Base-by-base conservation (phyloP, 1,140 invertebrate species). In the Anoplophora glabripennis region DNA sequence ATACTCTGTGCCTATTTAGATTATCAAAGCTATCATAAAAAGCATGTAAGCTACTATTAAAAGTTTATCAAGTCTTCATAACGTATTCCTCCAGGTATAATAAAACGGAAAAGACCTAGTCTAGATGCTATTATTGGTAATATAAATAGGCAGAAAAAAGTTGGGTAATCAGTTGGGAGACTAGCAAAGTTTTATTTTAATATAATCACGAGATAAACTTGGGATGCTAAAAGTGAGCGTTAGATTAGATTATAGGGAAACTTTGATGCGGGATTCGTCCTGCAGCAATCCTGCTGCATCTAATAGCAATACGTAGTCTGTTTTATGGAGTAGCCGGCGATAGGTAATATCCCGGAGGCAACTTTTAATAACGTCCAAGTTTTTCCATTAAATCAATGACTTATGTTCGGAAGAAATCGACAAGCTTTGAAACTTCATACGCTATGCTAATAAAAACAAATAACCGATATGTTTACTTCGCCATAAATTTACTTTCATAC, bases 291-390 rank as follows among this genome's bases (percentile, higher is more conserved):
- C 53, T 53, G 37, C 55, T 47, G 51, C 61, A 63, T 48, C 36
- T n/a, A 18, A 48, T 15, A 47, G 44, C 60, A 52, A 61, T 61
- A 57, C 53, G 53, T 61, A 48, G 37, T 53, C 49, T 57, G 48
- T 46, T 62, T 62, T 62, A 61, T 62, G 42, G 60, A 62, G 49
- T 57, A 57, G 47, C 54, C 54, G 56, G 41, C 40, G 54, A 57
- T 63, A 56, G 57, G 57, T 59, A 59, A 63, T 59, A 63, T 56
- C 52, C 52, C 53, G 21, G 33, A 47, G 51, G 35, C 49, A 65
- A 65, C 63, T 65, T 65, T 65, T 65, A 65, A 65, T 65, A 65
- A 65, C 63, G 59, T 58, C 54, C 48, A 65, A 65, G 63, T 65
- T 65, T 65, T 62, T 65, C 63, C 63, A 65, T 65, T 65, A 65